A percentile compares a stretch with the other conserved stretches of the same genome.
phyloP scores from a whole-genome alignment of 2,888 invertebrate species.

The Drosophila tripunctata region DNA sequence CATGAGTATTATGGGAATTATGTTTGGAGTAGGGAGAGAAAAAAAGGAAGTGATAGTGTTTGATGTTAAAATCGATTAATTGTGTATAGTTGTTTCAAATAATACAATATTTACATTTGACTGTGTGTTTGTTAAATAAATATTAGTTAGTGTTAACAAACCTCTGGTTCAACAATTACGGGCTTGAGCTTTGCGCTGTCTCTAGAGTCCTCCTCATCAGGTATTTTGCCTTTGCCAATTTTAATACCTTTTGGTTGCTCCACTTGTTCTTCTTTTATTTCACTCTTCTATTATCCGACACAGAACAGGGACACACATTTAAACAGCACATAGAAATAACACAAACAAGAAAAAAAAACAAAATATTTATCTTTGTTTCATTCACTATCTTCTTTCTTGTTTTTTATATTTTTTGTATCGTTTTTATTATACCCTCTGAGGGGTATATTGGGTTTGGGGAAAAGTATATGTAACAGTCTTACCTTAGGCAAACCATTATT shows the following conservation, averaged over 20 bases:
- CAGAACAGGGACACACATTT: conserved; percentile 19
- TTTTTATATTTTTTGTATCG: too few species aligned
- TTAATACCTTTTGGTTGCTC: conserved; percentile 76
- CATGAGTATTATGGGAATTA: neutral
- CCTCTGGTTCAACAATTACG: conserved; percentile 84
- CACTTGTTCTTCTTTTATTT: conserved; percentile 51
- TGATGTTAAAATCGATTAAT: neutral
- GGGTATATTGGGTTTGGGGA: too few species aligned
- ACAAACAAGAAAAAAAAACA: neutral
- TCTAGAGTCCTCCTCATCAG: conserved; percentile 72
- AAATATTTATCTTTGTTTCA: too few species aligned
- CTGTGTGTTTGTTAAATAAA: neutral
- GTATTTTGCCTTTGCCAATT: conserved; percentile 83
- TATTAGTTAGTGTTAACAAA: conserved; percentile 33
- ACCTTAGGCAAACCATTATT: conserved; percentile 83
- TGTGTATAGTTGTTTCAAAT: neutral
- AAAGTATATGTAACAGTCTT: too few species aligned
- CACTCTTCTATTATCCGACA: conserved; percentile 70
- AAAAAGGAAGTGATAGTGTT: too few species aligned
- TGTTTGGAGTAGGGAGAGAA: neutral
- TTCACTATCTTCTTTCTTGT: too few species aligned
- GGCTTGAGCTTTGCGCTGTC: conserved; percentile 81
- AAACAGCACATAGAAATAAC: neutral
- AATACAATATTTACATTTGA: neutral
- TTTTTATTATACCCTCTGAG: too few species aligned